Percentiles rank a stretch among this genome's conserved stretches.
Conservation (phyloP, 2,888 invertebrate species). For the Dicyrtoma fusca region DNA sequence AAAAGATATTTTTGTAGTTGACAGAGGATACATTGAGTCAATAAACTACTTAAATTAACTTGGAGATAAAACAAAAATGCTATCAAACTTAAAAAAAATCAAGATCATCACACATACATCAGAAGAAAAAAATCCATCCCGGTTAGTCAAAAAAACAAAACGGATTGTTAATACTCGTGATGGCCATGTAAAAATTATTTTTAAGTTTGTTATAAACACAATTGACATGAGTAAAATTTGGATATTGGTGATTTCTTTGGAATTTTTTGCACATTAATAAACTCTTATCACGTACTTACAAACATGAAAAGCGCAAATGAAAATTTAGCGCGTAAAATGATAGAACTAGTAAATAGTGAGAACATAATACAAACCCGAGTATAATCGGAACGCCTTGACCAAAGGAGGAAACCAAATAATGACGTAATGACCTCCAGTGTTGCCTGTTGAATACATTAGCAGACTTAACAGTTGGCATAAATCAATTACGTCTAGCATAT, state of each 20-base stretch:
- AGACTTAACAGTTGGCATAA: too few relatives aligned
- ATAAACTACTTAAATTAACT: not conserved
- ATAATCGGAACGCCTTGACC: not conserved
- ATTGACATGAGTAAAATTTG: not conserved
- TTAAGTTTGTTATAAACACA: constrained; percentile 13
- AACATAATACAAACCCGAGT: not conserved
- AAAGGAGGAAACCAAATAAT: not conserved
- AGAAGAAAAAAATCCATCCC: constrained; percentile 14
- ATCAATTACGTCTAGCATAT: too few relatives aligned
- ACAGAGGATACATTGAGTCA: constrained; percentile 14
- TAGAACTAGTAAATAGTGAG: not conserved
- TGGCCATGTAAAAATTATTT: too few relatives aligned
- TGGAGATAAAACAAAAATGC: constrained; percentile 17
- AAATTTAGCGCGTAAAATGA: not conserved
- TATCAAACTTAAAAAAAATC: not conserved
- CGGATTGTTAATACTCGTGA: too few relatives aligned
- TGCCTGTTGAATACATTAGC: too few relatives aligned
- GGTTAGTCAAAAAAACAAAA: constrained; percentile 2
- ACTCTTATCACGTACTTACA: not conserved
- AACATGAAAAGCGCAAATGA: not conserved
- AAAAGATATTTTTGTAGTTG: constrained; percentile 11
- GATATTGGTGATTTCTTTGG: constrained; percentile 25
- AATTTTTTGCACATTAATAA: constrained; percentile 23
- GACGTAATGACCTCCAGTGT: not conserved
- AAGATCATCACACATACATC: constrained; percentile 11